phyloP scores from a whole-genome alignment of 1,140 invertebrate species.

The Cydia strobilella region DNA sequence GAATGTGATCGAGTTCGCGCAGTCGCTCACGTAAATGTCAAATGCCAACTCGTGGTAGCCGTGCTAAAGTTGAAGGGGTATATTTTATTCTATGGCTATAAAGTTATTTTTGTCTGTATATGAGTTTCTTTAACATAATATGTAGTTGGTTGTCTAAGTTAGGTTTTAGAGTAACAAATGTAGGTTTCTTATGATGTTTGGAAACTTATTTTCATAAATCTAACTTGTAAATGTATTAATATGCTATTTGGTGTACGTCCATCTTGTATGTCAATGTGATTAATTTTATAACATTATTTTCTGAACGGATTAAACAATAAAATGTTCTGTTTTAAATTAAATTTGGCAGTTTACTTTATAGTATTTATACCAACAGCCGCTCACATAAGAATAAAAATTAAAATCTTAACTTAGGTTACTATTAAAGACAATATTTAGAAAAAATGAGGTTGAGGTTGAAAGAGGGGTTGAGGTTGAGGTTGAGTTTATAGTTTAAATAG shows the following conservation, averaged over 20 bases:
- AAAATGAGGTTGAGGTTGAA: too few species aligned
- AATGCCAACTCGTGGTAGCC: too few species aligned
- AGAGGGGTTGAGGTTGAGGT: too few species aligned
- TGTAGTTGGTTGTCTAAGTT: conserved; percentile 73
- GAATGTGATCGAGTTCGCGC: too few species aligned
- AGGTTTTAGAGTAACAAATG: conserved; percentile 58
- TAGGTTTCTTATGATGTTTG: conserved; percentile 62
- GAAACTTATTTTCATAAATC: conserved; percentile 65
- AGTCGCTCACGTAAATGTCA: too few species aligned
- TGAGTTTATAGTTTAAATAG: too few species aligned
- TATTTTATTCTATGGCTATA: conserved; percentile 51
- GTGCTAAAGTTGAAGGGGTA: conserved; percentile 40
- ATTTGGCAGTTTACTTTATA: conserved; percentile 64
- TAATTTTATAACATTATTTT: conserved; percentile 71
- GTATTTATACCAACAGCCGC: conserved; percentile 45
- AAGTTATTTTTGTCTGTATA: conserved; percentile 76
- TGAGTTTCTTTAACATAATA: conserved; percentile 67
- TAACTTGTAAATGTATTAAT: conserved; percentile 73
- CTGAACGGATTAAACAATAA: conserved; percentile 79
- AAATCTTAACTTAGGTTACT: too few species aligned
- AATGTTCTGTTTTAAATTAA: conserved; percentile 80
- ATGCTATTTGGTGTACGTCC: conserved; percentile 77
- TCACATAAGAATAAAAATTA: too few species aligned
- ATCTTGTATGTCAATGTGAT: conserved; percentile 78
- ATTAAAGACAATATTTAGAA: too few species aligned